Evolutionary conservation across 2,888 invertebrate species (phyloP).

Genomic region (Patella ulyssiponensis): DNA sequence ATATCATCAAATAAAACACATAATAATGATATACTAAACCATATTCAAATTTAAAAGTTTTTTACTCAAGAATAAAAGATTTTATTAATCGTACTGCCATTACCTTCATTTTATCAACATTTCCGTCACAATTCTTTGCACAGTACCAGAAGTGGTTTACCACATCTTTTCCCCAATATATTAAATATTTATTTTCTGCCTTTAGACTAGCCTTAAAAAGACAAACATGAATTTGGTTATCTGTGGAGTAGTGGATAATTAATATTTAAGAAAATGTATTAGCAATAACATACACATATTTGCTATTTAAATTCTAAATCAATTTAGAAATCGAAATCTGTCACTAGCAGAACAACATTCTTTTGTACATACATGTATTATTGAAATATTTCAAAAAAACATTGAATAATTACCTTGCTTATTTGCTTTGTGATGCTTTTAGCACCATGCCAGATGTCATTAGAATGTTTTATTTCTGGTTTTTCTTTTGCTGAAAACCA

Average conservation of each 20-base stretch:
- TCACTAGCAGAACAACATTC: too few species aligned
- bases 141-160: neutral
- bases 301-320: too few species aligned
- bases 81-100: neutral
- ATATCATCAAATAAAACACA: too few species aligned
- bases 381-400: too few species aligned
- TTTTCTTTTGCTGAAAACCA: neutral
- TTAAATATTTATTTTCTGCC: neutral
- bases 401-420: neutral
- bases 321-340: too few species aligned
- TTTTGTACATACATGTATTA: too few species aligned
- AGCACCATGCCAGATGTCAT: conserved; percentile 3
- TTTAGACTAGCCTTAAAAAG: neutral
- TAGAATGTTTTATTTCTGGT: neutral
- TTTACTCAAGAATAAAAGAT: too few species aligned
- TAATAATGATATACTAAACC: too few species aligned
- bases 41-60: too few species aligned
- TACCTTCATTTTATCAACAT: neutral
- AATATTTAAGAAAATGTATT: too few species aligned
- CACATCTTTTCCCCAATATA: neutral
- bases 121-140: neutral
- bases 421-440: neutral
- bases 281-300: too few species aligned
- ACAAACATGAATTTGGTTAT: neutral
- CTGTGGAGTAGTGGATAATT: too few species aligned